Conservation (phyloP, 1,140 invertebrate genomes). For the Hylaeus anthracinus region DNA sequence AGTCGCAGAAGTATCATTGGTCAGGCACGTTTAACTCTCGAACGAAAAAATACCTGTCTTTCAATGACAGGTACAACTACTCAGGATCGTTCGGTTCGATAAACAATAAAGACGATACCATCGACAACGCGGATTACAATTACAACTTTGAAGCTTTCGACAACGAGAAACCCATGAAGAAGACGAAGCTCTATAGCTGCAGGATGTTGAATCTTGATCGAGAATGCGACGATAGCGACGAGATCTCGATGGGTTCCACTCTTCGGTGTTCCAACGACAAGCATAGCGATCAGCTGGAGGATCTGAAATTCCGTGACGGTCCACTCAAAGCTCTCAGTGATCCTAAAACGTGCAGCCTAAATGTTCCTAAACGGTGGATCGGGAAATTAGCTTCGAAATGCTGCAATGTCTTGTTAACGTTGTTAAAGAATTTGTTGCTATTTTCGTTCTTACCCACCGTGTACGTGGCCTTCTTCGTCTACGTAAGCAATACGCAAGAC, state of each 20-base stretch:
- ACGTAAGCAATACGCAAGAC: constrained; percentile 22
- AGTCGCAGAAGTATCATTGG: constrained; percentile 53
- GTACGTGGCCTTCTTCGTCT: constrained; percentile 56
- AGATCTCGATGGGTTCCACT: background rate
- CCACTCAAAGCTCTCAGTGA: background rate
- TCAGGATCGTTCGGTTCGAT: background rate
- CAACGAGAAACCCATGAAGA: constrained; percentile 18
- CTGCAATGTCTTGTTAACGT: background rate
- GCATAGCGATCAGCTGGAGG: background rate
- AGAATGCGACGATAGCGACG: constrained; percentile 3
- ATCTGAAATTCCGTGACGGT: background rate
- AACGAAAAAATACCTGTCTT: background rate
- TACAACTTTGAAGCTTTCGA: constrained; percentile 35
- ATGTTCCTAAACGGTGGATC: background rate
- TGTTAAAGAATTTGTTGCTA: constrained; percentile 54
- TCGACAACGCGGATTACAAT: constrained; percentile 37
- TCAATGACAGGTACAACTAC: too few species aligned
- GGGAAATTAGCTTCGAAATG: background rate
- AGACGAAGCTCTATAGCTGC: constrained; percentile 26
- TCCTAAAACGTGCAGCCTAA: background rate
- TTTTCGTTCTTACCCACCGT: constrained; percentile 46
- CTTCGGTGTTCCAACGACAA: background rate
- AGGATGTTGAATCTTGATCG: constrained; percentile 21
- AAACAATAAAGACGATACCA: background rate
- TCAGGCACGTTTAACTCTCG: constrained; percentile 49